These are phyloP conservation scores for Caenorhabditis remanei DNA, from an alignment of 1,140 invertebrate species.

Conservation along the genomic window DNA sequence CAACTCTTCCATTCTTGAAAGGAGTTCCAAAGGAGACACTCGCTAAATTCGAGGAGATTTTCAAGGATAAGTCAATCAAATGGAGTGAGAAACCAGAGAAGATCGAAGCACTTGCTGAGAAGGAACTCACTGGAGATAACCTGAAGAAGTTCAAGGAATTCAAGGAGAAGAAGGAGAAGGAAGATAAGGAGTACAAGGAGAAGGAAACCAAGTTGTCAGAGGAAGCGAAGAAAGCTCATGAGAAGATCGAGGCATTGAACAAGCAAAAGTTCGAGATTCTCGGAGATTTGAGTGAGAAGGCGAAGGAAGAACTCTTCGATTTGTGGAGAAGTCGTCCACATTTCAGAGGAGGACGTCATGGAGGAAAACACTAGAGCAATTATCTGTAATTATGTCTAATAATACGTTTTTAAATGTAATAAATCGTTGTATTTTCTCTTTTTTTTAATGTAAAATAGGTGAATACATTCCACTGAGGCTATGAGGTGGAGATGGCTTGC, in stretches of 20 bases:
- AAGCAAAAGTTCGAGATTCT: slow-evolving; percentile 59
- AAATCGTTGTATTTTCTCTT: no score
- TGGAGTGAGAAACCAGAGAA: slow-evolving; percentile 57
- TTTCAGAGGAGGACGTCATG: slow-evolving; percentile 42
- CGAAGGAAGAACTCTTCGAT: slow-evolving; percentile 57
- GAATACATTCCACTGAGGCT: no score
- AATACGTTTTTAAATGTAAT: no score
- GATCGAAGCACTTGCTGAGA: slow-evolving; percentile 59
- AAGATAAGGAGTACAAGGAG: slow-evolving; percentile 52
- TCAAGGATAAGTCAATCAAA: slow-evolving; percentile 52
- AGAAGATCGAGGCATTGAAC: slow-evolving; percentile 57
- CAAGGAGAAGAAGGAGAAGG: slow-evolving; percentile 55
- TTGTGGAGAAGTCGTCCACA: slow-evolving; percentile 48
- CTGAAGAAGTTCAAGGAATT: slow-evolving; percentile 58
- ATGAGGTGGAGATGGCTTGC: no score
- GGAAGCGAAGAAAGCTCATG: slow-evolving; percentile 58
- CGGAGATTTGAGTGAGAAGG: slow-evolving; percentile 22
- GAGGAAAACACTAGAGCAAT: slow-evolving; percentile 19
- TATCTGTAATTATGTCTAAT: neutral
- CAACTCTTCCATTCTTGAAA: slow-evolving; percentile 54
- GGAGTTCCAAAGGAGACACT: slow-evolving; percentile 45
- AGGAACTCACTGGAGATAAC: slow-evolving; percentile 55
- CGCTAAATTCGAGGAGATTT: slow-evolving; percentile 43
- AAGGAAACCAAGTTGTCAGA: slow-evolving; percentile 58
- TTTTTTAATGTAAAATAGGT: no score